A percentile compares a stretch with the other conserved stretches of the same genome.
Evolutionary conservation across 2,113 vertebrate species (phyloP).

Genomic region (Ctenomys sociabilis): DNA sequence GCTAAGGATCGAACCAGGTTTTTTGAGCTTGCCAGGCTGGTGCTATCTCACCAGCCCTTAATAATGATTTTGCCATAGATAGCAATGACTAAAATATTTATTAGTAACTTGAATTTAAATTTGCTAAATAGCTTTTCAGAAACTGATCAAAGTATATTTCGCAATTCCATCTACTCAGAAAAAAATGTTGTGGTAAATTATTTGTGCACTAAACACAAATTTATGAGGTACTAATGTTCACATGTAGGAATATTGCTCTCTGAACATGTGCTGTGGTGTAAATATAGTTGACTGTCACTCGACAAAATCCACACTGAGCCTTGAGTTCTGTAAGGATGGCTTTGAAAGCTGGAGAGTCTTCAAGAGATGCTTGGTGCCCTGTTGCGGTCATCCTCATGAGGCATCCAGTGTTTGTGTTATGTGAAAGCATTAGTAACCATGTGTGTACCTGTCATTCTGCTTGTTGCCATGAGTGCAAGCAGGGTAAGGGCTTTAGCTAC

Average conservation of each 20-base stretch:
- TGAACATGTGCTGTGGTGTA: not conserved
- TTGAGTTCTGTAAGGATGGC: not conserved
- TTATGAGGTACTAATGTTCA: not conserved
- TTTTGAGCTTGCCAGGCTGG: too few species aligned
- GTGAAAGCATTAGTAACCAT: not conserved
- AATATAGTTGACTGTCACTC: not conserved
- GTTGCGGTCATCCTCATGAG: not conserved
- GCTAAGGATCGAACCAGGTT: too few species aligned
- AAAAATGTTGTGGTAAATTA: not conserved
- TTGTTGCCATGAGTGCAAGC: not conserved
- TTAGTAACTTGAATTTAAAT: conserved; percentile 34
- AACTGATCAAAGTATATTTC: not conserved
- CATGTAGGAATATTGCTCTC: not conserved
- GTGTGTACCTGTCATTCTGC: not conserved
- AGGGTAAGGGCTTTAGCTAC: not conserved
- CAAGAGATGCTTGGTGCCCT: not conserved
- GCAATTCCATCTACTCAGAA: not conserved
- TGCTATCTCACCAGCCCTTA: not conserved
- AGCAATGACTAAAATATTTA: not conserved
- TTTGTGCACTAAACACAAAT: not conserved
- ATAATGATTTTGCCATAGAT: not conserved
- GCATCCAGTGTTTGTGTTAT: not conserved
- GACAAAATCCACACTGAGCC: not conserved
- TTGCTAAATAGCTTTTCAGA: not conserved
- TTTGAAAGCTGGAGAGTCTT: not conserved